These are phyloP conservation scores for Venturia canescens DNA, from an alignment of 1,140 invertebrate genomes.

Conservation along the genomic window DNA sequence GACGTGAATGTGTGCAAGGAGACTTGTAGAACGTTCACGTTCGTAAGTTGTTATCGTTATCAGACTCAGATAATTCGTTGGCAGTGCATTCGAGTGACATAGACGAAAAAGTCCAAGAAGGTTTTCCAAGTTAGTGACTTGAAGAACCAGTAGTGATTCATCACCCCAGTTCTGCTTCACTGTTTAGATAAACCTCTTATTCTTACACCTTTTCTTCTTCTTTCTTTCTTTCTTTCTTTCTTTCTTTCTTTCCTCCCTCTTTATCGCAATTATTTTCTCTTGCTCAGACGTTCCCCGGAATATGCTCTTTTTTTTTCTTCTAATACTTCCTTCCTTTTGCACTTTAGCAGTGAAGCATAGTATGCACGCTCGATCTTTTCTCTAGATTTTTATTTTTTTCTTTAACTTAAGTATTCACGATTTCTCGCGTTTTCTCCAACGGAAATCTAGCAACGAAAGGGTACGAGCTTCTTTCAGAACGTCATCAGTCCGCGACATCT, in stretches of 20 bases:
- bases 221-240: background rate
- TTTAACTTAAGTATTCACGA: background rate
- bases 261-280: background rate
- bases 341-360: background rate
- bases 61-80: conserved; percentile 43
- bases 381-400: background rate
- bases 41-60: conserved; percentile 53
- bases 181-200: conserved; percentile 51
- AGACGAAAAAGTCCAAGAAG: background rate
- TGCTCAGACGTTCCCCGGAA: background rate
- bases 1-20: background rate
- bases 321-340: conserved; percentile 27
- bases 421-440: background rate
- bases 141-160: conserved; percentile 48
- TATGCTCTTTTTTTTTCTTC: conserved; percentile 18
- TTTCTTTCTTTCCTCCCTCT: background rate
- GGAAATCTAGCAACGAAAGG: background rate
- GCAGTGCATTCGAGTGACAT: conserved; percentile 44
- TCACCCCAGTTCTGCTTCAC: conserved; percentile 40
- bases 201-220: background rate
- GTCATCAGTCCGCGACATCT: conserved; percentile 38
- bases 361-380: conserved; percentile 24
- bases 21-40: background rate
- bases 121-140: conserved; percentile 34
- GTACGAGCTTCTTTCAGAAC: conserved; percentile 16